Evolutionary conservation across 1,140 invertebrate species (phyloP), one percentile per base, ranked within the genome.

Genomic region (Rhopalosiphum maidis): DNA sequence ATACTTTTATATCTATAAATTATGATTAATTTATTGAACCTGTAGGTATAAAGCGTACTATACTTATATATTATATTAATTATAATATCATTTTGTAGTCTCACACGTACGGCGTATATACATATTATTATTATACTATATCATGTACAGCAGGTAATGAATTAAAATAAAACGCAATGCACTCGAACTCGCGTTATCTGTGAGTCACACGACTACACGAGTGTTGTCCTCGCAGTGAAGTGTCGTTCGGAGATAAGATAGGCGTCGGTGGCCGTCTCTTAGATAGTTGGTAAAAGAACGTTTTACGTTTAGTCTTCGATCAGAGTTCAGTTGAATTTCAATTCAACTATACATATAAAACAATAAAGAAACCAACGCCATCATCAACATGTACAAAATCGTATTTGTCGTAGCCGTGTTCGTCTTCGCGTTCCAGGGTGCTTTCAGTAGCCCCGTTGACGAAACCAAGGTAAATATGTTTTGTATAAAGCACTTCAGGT

Each of bases 391-490:
- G 89, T 90, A 68, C 89, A 60, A 68, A 68, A 90, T 68, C 41
- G 55, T 90, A 6, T 90, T 90, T 37, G 11, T 90, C 54, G 55
- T 90, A 60, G 55, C 55, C 89, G 89, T 68, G 30, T 43, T 90
- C 54, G 89, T 25, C 0, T 43, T 68, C 37, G 37, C 23, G 9
- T 3, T 60, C 37, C 89, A 90, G 43, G 54, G 37, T n/a, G 25
- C 37, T 5, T 2, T 30, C 25, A 21, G 88, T 54, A 37, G n/a
- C 11, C 35, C 51, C 18, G 7, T 54, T 6, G 8, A 0, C 46
- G 87, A 22, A 35, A 18, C 0, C 5, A 30, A 48, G 15, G 86
- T 87, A 48, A 46, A n/a, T 35, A 51, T 51, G 48, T 51, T 18
- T 46, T 46, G 15, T 51, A 51, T 51, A 18, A 51, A 51, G 48